phyloP scores from a whole-genome alignment of 2,888 invertebrate genomes.

The Vandiemenella viatica region DNA sequence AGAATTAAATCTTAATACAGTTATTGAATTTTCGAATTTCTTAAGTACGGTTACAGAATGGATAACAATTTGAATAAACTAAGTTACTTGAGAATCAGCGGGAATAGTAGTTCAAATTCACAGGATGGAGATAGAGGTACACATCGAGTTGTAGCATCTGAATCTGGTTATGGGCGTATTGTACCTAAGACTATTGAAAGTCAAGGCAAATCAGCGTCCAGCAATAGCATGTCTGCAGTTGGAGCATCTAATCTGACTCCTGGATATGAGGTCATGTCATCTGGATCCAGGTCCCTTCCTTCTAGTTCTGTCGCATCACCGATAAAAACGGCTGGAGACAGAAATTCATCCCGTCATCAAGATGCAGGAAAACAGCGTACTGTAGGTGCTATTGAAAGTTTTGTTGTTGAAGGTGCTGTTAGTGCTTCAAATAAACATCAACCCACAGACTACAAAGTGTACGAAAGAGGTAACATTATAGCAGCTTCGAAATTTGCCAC shows the following conservation, averaged over 20 bases:
- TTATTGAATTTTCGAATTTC: no score
- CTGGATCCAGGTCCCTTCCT: conserved; percentile 16
- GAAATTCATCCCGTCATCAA: background rate
- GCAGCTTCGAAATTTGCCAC: conserved; percentile 64
- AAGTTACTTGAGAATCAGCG: conserved; percentile 16
- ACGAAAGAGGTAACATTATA: conserved; percentile 59
- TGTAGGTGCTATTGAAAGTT: conserved; percentile 50
- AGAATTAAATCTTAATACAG: no score
- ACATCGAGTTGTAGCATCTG: conserved; percentile 15
- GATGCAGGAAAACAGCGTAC: conserved; percentile 34
- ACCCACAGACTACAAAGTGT: conserved; percentile 36
- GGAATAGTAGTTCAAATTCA: conserved; percentile 6
- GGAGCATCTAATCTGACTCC: background rate
- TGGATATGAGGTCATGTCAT: conserved; percentile 6
- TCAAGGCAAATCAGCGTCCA: conserved; percentile 16
- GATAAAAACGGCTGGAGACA: conserved; percentile 8
- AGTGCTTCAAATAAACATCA: conserved; percentile 19
- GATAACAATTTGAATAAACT: conserved; percentile 19
- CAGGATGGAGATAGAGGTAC: conserved; percentile 3
- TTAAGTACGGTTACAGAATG: no score
- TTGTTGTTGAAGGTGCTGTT: conserved; percentile 39
- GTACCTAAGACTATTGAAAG: conserved; percentile 25
- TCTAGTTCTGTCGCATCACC: conserved; percentile 19
- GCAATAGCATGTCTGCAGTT: conserved; percentile 10
- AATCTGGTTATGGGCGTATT: conserved; percentile 29